These are phyloP conservation scores for Allygus modestus DNA, from an alignment of 2,888 invertebrate species.

Conservation along the genomic window DNA sequence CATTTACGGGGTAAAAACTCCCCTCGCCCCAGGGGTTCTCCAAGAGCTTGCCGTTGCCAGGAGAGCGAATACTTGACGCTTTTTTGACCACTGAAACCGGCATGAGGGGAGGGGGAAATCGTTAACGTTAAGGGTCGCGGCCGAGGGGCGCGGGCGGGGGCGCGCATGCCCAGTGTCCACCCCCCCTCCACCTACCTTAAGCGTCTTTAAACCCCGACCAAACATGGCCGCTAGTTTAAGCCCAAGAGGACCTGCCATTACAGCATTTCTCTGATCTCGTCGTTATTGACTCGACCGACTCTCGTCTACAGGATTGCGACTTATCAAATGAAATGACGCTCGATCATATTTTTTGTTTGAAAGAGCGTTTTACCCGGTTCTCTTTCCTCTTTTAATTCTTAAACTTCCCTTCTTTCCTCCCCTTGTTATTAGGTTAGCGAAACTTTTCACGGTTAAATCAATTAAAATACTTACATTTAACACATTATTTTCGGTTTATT, in stretches of 20 bases:
- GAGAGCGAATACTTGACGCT: constrained; percentile 62
- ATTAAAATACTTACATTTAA: too few relatives aligned
- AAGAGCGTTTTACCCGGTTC: constrained; percentile 17
- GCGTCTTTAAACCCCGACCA: constrained; percentile 61
- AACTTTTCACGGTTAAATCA: neutral
- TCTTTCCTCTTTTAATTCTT: neutral
- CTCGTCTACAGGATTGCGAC: constrained; percentile 33
- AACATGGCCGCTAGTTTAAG: constrained; percentile 68
- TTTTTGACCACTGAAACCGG: constrained; percentile 67
- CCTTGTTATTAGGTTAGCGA: constrained; percentile 1
- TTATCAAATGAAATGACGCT: constrained; percentile 57
- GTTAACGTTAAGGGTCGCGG: constrained; percentile 63
- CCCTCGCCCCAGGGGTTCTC: constrained; percentile 51
- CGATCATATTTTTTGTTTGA: constrained; percentile 57
- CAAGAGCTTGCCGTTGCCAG: constrained; percentile 64
- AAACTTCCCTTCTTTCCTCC: neutral
- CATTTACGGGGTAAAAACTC: constrained; percentile 64
- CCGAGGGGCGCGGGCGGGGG: constrained; percentile 56
- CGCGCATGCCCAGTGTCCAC: constrained; percentile 66
- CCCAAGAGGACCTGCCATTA: constrained; percentile 67
- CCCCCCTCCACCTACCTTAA: constrained; percentile 50
- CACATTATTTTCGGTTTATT: too few relatives aligned
- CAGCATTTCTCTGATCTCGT: constrained; percentile 54
- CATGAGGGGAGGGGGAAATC: constrained; percentile 61
- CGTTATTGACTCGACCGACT: constrained; percentile 46